These are phyloP conservation scores for Scortum barcoo DNA, from an alignment of 2,113 vertebrate species.

Conservation along the genomic window DNA sequence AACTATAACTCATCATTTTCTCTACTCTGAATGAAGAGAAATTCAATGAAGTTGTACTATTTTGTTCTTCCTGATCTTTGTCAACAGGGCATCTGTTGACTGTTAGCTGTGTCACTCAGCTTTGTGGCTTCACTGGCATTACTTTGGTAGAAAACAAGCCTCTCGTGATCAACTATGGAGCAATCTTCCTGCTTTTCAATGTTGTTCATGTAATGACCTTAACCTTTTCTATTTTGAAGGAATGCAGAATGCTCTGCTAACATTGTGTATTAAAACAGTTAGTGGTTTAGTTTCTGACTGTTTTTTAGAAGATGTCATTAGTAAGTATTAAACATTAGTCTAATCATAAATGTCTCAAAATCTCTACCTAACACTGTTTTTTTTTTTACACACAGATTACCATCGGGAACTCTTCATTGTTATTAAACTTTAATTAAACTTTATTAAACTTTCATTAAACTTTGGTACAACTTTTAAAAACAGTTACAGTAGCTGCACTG, in stretches of 20 bases:
- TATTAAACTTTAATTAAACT: too few species aligned
- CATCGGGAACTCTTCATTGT: background rate
- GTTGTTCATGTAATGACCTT: background rate
- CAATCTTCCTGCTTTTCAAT: background rate
- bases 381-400: background rate
- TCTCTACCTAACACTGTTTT: background rate
- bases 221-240: conserved; percentile 1
- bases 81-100: background rate
- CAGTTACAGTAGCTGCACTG: too few species aligned
- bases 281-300: background rate
- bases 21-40: conserved; percentile 10
- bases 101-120: conserved; percentile 7
- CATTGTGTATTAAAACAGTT: background rate
- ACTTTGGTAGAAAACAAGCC: conserved; percentile 8
- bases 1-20: conserved; percentile 6
- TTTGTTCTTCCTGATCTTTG: conserved; percentile 12
- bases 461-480: background rate
- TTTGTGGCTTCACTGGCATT: conserved; percentile 21
- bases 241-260: background rate
- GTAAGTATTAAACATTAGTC: too few species aligned
- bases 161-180: background rate
- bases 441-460: background rate
- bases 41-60: background rate
- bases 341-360: background rate
- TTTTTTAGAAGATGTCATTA: background rate